Evolutionary conservation across 1,140 invertebrate genomes (phyloP).

Genomic region (Calycopis cecrops): DNA sequence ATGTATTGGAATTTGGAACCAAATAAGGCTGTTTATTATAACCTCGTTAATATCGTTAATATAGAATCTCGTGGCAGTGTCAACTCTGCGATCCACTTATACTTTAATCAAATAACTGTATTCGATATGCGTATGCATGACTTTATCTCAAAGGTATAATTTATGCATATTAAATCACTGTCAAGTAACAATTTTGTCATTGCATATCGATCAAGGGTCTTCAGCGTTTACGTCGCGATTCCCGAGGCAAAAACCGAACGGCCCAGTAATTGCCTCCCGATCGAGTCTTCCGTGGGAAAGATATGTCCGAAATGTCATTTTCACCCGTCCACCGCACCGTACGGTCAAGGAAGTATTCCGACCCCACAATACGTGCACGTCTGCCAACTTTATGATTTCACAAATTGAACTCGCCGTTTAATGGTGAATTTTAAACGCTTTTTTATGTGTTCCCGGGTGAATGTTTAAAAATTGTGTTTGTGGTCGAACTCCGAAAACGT

Average conservation of each 20-base stretch:
- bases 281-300: constrained; percentile 59
- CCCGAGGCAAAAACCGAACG: constrained; percentile 45
- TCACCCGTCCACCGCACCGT: constrained; percentile 40
- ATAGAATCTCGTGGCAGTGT: too few relatives aligned
- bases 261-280: constrained; percentile 21
- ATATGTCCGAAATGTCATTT: constrained; percentile 69
- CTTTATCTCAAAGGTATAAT: not conserved
- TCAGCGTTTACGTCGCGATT: constrained; percentile 9
- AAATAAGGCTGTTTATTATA: too few relatives aligned
- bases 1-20: too few relatives aligned
- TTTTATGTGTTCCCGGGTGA: too few relatives aligned
- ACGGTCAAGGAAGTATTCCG: not conserved
- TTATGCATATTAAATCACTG: constrained; percentile 5
- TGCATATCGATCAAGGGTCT: constrained; percentile 12
- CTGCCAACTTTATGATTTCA: not conserved
- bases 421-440: too few relatives aligned
- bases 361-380: too few relatives aligned
- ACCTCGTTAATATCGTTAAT: too few relatives aligned
- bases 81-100: too few relatives aligned
- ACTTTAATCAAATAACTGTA: not conserved
- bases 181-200: constrained; percentile 13
- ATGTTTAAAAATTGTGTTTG: too few relatives aligned
- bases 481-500: too few relatives aligned
- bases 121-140: not conserved
- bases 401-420: too few relatives aligned